phyloP scores from a whole-genome alignment of 2,888 invertebrate species.

The Leuctra nigra region DNA sequence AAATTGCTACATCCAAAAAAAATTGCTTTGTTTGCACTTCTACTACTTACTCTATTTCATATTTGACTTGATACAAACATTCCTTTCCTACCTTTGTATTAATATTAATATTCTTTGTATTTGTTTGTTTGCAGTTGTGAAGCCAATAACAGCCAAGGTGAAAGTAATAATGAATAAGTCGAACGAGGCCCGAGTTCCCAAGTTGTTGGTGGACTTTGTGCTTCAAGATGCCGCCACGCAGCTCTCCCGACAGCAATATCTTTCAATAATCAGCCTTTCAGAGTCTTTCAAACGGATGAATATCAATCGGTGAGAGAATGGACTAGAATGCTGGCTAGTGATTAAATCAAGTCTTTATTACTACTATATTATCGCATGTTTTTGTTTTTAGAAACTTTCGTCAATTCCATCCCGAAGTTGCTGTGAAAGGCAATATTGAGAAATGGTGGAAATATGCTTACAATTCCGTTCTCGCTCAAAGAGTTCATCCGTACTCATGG shows the following conservation, averaged over 20 bases:
- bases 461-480: conserved; percentile 61
- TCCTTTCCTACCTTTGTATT: too few relatives aligned
- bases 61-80: too few relatives aligned
- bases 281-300: conserved; percentile 50
- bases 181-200: conserved; percentile 53
- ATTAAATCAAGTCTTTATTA: too few relatives aligned
- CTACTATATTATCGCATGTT: not conserved
- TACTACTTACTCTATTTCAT: too few relatives aligned
- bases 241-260: conserved; percentile 63
- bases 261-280: conserved; percentile 44
- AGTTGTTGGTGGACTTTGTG: conserved; percentile 57
- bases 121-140: conserved; percentile 53
- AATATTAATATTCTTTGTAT: too few relatives aligned
- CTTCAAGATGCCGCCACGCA: conserved; percentile 69
- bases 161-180: conserved; percentile 68
- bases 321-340: too few relatives aligned
- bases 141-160: conserved; percentile 70
- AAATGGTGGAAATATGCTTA: conserved; percentile 75
- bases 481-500: conserved; percentile 70
- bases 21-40: not conserved
- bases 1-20: not conserved
- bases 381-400: conserved; percentile 57
- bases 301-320: conserved; percentile 53
- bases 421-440: conserved; percentile 50
- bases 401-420: conserved; percentile 53